A percentile compares a stretch with the other conserved stretches of the same genome.
Evolutionary conservation across 2,888 invertebrate genomes (phyloP).

Genomic region (Sarcophaga variegata): DNA sequence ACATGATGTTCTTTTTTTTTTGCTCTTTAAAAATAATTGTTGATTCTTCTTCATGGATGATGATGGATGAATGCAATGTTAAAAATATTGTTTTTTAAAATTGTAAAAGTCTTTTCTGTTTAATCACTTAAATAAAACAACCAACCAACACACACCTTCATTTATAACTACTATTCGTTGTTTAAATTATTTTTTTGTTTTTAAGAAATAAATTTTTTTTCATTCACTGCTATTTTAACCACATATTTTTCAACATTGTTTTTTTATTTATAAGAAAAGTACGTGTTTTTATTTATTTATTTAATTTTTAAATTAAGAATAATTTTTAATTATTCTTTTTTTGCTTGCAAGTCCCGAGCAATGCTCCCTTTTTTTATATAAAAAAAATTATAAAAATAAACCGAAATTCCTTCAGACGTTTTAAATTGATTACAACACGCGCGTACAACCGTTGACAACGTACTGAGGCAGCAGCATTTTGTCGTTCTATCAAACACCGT

Average conservation of each 20-base stretch:
- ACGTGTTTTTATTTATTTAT: slow-evolving; percentile 5
- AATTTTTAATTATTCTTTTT: slow-evolving; percentile 12
- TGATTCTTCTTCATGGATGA: slow-evolving; percentile 39
- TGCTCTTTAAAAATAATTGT: slow-evolving; percentile 49
- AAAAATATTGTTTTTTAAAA: too few species aligned
- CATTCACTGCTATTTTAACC: slow-evolving; percentile 57
- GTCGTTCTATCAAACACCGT: slow-evolving; percentile 45
- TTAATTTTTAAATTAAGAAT: neutral
- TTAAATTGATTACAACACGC: slow-evolving; percentile 65
- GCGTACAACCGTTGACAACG: slow-evolving; percentile 69
- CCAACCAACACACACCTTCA: slow-evolving; percentile 42
- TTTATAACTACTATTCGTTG: slow-evolving; percentile 54
- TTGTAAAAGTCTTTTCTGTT: neutral
- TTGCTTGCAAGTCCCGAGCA: slow-evolving; percentile 63
- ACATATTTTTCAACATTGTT: slow-evolving; percentile 39
- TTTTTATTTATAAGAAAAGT: neutral
- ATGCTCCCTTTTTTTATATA: slow-evolving; percentile 63
- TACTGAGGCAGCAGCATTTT: slow-evolving; percentile 66
- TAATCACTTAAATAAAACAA: slow-evolving; percentile 11
- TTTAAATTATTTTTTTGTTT: slow-evolving; percentile 11
- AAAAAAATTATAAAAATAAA: slow-evolving; percentile 48
- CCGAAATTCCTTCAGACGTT: slow-evolving; percentile 66
- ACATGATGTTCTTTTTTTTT: slow-evolving; percentile 26
- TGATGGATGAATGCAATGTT: too few species aligned
- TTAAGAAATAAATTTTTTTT: slow-evolving; percentile 14